Percentiles rank a stretch among this genome's conserved stretches.
Conservation (phyloP, 2,113 vertebrate genomes). For the Lamprologus ornatipinnis region DNA sequence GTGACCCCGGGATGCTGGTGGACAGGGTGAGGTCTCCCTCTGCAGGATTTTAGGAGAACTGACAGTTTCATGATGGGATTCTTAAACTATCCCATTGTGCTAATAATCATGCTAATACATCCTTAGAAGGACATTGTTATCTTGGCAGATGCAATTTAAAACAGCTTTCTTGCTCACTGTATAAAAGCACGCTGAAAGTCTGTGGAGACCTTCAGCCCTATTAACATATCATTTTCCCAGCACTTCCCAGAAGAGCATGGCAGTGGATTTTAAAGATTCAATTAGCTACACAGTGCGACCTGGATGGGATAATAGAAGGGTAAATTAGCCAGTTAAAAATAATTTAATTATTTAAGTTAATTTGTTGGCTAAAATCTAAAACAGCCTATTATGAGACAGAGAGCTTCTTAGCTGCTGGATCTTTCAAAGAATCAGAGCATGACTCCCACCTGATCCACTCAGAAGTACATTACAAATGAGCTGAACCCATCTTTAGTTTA, state of each 20-base stretch:
- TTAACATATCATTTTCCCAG: not conserved
- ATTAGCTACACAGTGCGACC: not conserved
- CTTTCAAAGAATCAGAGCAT: not conserved
- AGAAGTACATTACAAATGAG: not conserved
- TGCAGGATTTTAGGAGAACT: constrained; percentile 1
- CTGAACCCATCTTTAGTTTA: not conserved
- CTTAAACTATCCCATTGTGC: not conserved
- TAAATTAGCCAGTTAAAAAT: not conserved
- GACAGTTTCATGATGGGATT: not conserved
- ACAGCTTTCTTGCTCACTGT: not conserved
- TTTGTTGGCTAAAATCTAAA: not conserved
- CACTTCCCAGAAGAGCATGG: not conserved
- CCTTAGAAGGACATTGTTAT: not conserved
- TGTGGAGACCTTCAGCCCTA: not conserved
- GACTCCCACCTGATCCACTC: not conserved
- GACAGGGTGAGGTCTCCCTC: constrained; percentile 11
- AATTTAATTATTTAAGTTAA: not conserved
- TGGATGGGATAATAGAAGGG: not conserved
- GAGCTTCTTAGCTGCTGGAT: not conserved
- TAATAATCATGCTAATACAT: not conserved
- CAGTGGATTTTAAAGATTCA: not conserved
- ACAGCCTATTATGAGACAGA: not conserved
- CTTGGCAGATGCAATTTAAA: not conserved
- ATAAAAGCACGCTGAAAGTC: not conserved
- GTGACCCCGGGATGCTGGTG: not conserved